Base-by-base conservation (phyloP, 2,797 vertebrate species). In the Gila robusta region DNA sequence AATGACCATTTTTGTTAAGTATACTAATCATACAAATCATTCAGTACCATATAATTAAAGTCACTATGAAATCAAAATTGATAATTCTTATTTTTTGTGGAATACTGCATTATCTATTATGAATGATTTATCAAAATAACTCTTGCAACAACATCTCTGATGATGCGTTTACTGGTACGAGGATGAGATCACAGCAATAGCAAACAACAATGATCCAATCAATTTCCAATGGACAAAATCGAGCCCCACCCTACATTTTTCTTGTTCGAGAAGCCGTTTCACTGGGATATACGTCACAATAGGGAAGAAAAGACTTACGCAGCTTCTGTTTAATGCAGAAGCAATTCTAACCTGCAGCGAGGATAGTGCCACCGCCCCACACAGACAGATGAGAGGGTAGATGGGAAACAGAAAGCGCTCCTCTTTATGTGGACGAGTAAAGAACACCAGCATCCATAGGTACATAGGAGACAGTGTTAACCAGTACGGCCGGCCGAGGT, bases 381-480 rank as follows among this genome's bases (percentile, higher is more conserved):
- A 97, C 83, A 99, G 97, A 73, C 98, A 99, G 92, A 99, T 97
- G 79, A 99, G 97, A 26, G 98, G 98, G 78, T 99, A 99, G 77
- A 99, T 96, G 66, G 98, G 98, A 89, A 98, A 99, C 49, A 99
- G 96, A 91, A 99, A 99, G 6, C 98, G 95, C 81, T 99, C 98
- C 71, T 99, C 98, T 93, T 99, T 99, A 91, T 99, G 98, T 84
- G 98, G 95, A 89, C 97, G 96, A 85, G 96, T 97, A 95, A 99
- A 98, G 96, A 99, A 99, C 93, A 99, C 96, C 91, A 98, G 88
- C 93, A 99, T 97, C 98, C 98, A 99, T 91, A 99, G 92, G 93
- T 99, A 99, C 98, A 99, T 98, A 85, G 98, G 98, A 87, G 98
- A 97, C 84, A 99, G 94, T 5, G 98, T 99, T 92, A 99, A 96